These are phyloP conservation scores for Cyanoliseus patagonus DNA, from an alignment of 2,113 vertebrate genomes.

Conservation along the genomic window DNA sequence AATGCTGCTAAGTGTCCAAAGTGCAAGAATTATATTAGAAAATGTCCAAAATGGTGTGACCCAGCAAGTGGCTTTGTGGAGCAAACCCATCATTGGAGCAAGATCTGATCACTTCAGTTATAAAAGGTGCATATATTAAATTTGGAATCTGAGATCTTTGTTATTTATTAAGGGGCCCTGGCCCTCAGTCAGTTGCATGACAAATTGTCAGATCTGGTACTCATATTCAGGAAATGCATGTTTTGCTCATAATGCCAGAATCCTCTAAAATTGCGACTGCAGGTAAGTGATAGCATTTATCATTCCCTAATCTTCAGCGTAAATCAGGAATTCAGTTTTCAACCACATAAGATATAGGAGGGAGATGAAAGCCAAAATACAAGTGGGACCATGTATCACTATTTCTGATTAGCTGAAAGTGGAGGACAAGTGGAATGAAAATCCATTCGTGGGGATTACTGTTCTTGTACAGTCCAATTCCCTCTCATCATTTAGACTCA, in stretches of 20 bases:
- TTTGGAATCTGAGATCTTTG: constrained; percentile 6
- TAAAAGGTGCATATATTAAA: neutral
- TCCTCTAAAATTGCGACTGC: neutral
- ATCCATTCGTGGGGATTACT: constrained; percentile 48
- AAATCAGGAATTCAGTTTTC: constrained; percentile 34
- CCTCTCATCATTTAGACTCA: constrained; percentile 55
- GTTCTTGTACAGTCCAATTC: constrained; percentile 57
- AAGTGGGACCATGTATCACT: constrained; percentile 49
- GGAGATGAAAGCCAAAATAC: constrained; percentile 51
- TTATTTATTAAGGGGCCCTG: constrained; percentile 28
- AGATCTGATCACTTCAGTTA: neutral
- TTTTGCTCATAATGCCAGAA: constrained; percentile 36
- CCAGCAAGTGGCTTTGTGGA: neutral
- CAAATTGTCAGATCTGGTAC: neutral
- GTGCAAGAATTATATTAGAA: neutral
- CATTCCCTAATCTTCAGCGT: neutral
- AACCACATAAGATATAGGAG: constrained; percentile 34
- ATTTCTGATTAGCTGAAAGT: constrained; percentile 33
- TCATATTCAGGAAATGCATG: neutral
- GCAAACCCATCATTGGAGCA: neutral
- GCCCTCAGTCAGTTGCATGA: neutral
- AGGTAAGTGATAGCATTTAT: constrained; percentile 10
- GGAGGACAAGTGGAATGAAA: constrained; percentile 58
- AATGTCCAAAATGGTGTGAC: neutral
- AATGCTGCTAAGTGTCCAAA: neutral